Evolutionary conservation across 2,113 vertebrate species (phyloP), one percentile per base, ranked within the genome.

Genomic region (Marmota monax): DNA sequence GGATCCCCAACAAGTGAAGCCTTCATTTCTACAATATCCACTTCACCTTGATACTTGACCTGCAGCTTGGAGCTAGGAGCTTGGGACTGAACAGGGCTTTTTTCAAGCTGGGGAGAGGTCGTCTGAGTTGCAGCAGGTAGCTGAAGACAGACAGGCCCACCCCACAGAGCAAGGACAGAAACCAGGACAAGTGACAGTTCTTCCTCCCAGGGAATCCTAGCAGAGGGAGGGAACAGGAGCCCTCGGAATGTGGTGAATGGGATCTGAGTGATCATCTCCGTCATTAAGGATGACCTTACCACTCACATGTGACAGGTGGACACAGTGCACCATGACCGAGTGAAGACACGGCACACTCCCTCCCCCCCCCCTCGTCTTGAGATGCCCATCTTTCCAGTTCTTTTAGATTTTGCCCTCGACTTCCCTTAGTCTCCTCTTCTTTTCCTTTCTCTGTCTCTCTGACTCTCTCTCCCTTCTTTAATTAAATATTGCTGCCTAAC

Each of bases 401-500:
- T 95, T 86, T 72, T 34, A 56, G 34, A 78, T 85, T 88, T 94
- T 73, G 11, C 85, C 77, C 27, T 94, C 51, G 0, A 53, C 84
- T 95, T 90, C 94, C 73, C 88, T 88, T 93, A 56, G 70, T 82
- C 85, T 48, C n/a, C 7, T 76, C 83, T 34, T 10, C 51, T 34
- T 14, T 84, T 69, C 6, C 58, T n/a, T 37, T 23, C 16, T 22
- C 25, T 42, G 9, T 63, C 13, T 37, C 42, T 72, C 29, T 13
- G 18, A 69, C 17, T 39, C 13, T 65, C 16, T 74, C 10, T 74
- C 9, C 58, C n/a, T 51, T 56, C 88, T 95, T 94, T 98, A 97
- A 98, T 98, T 98, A 97, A 97, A 98, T 97, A 97, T 95, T 92
- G 82, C 96, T 86, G 90, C 96, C 96, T 97, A 97, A 97, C 95